phyloP scores from a whole-genome alignment of 2,888 invertebrate genomes.

The Zygaena filipendulae region DNA sequence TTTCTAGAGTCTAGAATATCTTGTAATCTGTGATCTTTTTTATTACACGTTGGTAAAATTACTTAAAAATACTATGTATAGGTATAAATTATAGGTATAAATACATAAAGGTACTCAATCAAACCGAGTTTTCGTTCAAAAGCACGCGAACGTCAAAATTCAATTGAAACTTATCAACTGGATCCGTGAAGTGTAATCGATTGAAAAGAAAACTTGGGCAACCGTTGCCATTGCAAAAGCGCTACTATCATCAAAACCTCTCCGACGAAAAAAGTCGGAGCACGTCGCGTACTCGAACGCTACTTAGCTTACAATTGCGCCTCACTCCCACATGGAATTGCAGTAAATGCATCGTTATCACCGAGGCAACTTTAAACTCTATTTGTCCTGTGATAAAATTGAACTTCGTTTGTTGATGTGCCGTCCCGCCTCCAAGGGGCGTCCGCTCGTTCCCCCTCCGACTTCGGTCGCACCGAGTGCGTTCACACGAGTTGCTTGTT shows the following conservation, averaged over 20 bases:
- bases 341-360: conserved; percentile 39
- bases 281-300: conserved; percentile 42
- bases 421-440: conserved; percentile 57
- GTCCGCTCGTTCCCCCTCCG: conserved; percentile 48
- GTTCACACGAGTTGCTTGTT: conserved; percentile 53
- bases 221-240: too few species aligned
- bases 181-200: too few species aligned
- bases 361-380: conserved; percentile 19
- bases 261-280: conserved; percentile 37
- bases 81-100: too few species aligned
- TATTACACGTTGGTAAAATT: too few species aligned
- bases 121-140: too few species aligned
- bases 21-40: too few species aligned
- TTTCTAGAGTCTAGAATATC: too few species aligned
- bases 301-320: conserved; percentile 50
- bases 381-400: conserved; percentile 16
- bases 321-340: conserved; percentile 45
- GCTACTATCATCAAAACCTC: background rate
- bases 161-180: too few species aligned
- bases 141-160: too few species aligned
- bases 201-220: too few species aligned
- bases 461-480: conserved; percentile 39
- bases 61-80: too few species aligned
- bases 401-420: conserved; percentile 18
- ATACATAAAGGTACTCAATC: too few species aligned